Evolutionary conservation across 30 jellyfish, hydroid and myxozoan species (phyloP).

Genomic region (Catostylus mosaicus): DNA sequence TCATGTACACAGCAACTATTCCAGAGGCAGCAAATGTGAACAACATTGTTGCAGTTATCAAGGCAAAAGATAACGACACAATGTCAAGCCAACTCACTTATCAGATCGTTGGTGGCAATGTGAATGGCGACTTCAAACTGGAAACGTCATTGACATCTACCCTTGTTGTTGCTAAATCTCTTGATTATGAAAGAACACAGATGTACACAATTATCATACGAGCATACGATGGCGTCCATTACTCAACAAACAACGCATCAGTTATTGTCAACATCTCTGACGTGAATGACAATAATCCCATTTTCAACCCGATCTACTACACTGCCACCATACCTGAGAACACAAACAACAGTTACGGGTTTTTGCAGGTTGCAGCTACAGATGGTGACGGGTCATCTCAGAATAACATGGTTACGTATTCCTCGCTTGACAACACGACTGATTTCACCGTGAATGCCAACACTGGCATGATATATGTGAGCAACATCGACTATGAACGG

Average conservation of each 20-base stretch:
- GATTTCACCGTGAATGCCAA: slow-evolving; percentile 63
- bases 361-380: slow-evolving; percentile 74
- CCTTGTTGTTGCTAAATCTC: slow-evolving; percentile 10
- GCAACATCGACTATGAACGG: slow-evolving; percentile 61
- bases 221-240: slow-evolving; percentile 63
- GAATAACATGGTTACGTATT: slow-evolving; percentile 31
- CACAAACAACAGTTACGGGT: slow-evolving; percentile 30
- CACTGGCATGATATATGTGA: slow-evolving; percentile 75
- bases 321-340: slow-evolving; percentile 70
- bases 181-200: slow-evolving; percentile 70
- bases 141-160: slow-evolving; percentile 16
- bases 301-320: slow-evolving; percentile 57
- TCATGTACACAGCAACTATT: slow-evolving; percentile 46
- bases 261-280: slow-evolving; percentile 65
- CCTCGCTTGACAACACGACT: slow-evolving; percentile 72
- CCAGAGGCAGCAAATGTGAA: slow-evolving; percentile 70
- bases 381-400: slow-evolving; percentile 73
- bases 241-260: slow-evolving; percentile 57
- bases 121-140: slow-evolving; percentile 16
- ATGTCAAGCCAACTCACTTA: slow-evolving; percentile 11
- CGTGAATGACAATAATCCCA: slow-evolving; percentile 83
- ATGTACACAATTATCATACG: slow-evolving; percentile 45
- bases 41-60: slow-evolving; percentile 46
- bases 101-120: slow-evolving; percentile 42
- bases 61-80: slow-evolving; percentile 76